Percentiles rank a stretch among this genome's conserved stretches.
These are phyloP conservation scores for Sorex maritimensis DNA, from an alignment of 2,797 vertebrate genomes.

Conservation along the genomic window DNA sequence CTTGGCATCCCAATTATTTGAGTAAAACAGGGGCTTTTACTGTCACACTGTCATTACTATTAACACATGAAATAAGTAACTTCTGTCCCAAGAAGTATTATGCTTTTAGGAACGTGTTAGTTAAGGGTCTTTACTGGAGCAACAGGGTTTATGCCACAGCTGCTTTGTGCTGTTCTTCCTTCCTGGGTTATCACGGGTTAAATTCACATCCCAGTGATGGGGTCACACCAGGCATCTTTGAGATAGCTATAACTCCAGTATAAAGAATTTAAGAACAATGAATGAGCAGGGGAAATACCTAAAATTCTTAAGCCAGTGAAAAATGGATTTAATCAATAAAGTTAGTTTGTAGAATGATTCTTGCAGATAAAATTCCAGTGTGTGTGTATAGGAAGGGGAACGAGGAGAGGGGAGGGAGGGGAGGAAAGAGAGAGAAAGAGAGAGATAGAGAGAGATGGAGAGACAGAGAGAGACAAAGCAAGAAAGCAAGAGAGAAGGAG, in stretches of 20 bases:
- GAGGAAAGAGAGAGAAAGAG: background rate
- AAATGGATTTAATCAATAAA: background rate
- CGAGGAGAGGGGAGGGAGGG: background rate
- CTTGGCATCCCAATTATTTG: background rate
- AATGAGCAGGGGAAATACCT: background rate
- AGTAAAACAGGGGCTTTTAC: background rate
- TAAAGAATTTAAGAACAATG: background rate
- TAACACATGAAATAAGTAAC: background rate
- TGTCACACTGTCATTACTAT: background rate
- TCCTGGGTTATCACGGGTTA: background rate
- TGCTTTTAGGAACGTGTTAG: conserved; percentile 34
- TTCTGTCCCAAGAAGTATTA: background rate
- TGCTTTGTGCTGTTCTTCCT: background rate
- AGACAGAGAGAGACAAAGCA: too few relatives aligned
- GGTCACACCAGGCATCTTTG: background rate
- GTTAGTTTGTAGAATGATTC: background rate
- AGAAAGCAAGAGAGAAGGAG: background rate
- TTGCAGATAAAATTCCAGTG: background rate
- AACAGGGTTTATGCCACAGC: background rate
- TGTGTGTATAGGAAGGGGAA: background rate
- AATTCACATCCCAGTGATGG: background rate
- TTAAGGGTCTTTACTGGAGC: background rate
- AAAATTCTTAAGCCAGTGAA: background rate
- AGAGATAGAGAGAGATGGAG: background rate
- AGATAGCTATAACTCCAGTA: background rate